A percentile compares a stretch with the other conserved stretches of the same genome.
These are phyloP conservation scores for Dyspetes luteomarginatus DNA, from an alignment of 2,888 invertebrate genomes.

Conservation along the genomic window DNA sequence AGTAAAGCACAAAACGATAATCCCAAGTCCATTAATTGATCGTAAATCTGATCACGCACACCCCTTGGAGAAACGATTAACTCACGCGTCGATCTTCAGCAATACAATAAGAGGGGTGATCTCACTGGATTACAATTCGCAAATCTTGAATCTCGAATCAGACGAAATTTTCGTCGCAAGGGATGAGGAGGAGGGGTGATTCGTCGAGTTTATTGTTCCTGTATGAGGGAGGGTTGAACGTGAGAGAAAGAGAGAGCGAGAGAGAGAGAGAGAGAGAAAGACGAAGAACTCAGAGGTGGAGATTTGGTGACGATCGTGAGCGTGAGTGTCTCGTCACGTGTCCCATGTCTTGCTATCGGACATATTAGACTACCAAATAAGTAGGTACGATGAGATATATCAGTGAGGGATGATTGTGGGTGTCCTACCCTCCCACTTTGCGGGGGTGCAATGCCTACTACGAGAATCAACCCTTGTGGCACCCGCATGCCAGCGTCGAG, in stretches of 20 bases:
- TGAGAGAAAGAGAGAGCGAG: constrained; percentile 5
- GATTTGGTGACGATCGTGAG: constrained; percentile 40
- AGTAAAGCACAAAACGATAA: background rate
- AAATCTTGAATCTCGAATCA: constrained; percentile 51
- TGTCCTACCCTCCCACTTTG: constrained; percentile 49
- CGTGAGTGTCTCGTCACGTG: constrained; percentile 38
- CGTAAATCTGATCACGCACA: constrained; percentile 37
- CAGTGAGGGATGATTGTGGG: constrained; percentile 37
- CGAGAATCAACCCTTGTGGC: constrained; percentile 12
- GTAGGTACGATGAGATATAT: constrained; percentile 76
- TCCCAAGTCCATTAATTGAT: constrained; percentile 24
- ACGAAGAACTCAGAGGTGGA: background rate
- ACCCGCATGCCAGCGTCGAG: constrained; percentile 65
- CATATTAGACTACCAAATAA: constrained; percentile 83
- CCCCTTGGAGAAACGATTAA: constrained; percentile 44
- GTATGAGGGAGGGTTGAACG: background rate
- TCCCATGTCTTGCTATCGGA: constrained; percentile 75
- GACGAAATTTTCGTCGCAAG: constrained; percentile 7
- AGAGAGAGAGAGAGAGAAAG: constrained; percentile 13
- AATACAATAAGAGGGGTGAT: background rate
- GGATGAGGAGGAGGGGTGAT: constrained; percentile 33
- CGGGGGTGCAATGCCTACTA: constrained; percentile 29
- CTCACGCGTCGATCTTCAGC: constrained; percentile 13
- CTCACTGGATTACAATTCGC: constrained; percentile 46
- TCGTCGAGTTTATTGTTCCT: constrained; percentile 50